A percentile compares a stretch with the other conserved stretches of the same genome.
phyloP scores from a whole-genome alignment of 1,140 invertebrate genomes.

The Drosophila sucinea region DNA sequence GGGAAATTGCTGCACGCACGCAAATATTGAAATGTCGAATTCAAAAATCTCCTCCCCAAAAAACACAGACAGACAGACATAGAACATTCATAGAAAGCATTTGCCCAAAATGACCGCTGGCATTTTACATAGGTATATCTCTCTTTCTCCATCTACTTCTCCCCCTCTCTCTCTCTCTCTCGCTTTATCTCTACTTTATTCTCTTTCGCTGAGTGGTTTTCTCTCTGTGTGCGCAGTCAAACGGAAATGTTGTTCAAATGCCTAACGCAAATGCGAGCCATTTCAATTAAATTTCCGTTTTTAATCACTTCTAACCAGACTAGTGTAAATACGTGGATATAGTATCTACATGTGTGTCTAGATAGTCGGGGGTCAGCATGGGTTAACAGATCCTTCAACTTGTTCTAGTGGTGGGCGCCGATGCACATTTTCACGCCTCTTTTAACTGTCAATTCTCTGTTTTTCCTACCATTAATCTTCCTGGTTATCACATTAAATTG shows the following conservation, averaged over 20 bases:
- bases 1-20: constrained; percentile 6
- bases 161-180: neutral
- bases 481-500: neutral
- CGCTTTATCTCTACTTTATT: neutral
- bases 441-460: neutral
- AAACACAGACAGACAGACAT: constrained; percentile 2
- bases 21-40: constrained; percentile 14
- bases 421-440: constrained; percentile 2
- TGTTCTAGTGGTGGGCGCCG: neutral
- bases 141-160: neutral
- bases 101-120: constrained; percentile 6
- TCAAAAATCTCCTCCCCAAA: constrained; percentile 6
- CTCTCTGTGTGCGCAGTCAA: constrained; percentile 9
- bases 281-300: constrained; percentile 14
- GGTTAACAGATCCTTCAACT: constrained; percentile 3
- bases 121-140: neutral
- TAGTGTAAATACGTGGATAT: neutral
- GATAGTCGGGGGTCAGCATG: neutral
- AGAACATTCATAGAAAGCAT: constrained; percentile 8
- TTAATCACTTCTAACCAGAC: constrained; percentile 5
- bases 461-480: neutral
- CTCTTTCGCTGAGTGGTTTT: constrained; percentile 3
- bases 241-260: constrained; percentile 8
- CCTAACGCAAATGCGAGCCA: constrained; percentile 11
- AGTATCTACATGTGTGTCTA: neutral